Percentiles rank a stretch among this genome's conserved stretches.
Conservation (phyloP, 64 coral and sea anemone species). For the Stylophora pistillata region DNA sequence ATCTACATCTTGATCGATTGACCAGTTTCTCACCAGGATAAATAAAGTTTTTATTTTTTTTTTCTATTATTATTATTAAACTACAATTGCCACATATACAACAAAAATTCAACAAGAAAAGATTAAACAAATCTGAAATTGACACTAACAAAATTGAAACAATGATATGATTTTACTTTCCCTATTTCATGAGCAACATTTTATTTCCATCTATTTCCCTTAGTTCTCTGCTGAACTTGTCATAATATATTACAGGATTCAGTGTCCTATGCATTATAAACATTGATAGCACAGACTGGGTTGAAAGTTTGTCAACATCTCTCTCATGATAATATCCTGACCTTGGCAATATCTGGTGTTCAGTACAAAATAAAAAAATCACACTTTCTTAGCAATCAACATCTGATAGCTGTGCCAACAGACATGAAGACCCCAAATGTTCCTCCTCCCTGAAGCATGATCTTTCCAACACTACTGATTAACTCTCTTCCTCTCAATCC, state of each 20-base stretch:
- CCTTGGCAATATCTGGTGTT: neutral
- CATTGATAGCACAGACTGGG: neutral
- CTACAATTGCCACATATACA: no score
- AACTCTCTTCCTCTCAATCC: slow-evolving; percentile 93
- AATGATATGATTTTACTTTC: neutral
- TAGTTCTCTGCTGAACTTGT: neutral
- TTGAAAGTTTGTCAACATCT: neutral
- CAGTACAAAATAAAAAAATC: neutral
- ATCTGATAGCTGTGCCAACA: slow-evolving; percentile 96
- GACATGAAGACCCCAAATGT: slow-evolving; percentile 99
- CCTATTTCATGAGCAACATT: neutral
- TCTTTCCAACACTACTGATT: slow-evolving; percentile 84
- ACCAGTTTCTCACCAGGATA: no score
- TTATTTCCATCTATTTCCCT: neutral
- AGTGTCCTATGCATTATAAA: neutral
- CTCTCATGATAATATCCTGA: neutral
- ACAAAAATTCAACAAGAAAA: no score
- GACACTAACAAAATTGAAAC: neutral
- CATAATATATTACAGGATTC: neutral
- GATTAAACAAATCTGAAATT: neutral
- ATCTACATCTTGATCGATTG: no score
- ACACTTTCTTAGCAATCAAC: slow-evolving; percentile 17
- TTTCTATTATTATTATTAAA: no score
- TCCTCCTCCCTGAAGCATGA: slow-evolving; percentile 98
- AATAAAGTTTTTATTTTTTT: no score